Evolutionary conservation across 1,140 invertebrate species (phyloP), one percentile per base, ranked within the genome.

Genomic region (Papilio glaucus): DNA sequence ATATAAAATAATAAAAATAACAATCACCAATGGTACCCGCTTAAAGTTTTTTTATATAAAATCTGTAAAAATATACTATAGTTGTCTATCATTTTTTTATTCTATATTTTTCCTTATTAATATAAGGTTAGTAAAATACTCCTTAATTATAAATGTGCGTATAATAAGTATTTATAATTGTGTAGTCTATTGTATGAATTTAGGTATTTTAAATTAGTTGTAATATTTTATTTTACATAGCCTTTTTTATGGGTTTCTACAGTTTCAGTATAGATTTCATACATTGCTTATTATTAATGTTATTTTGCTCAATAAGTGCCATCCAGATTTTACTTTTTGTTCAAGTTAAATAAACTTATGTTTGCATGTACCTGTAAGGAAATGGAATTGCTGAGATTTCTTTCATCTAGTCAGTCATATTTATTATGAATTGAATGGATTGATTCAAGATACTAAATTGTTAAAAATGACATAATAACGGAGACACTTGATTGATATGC

Each of bases 341-440:
- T 53, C 15, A 9, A 53, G 10, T 12, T 53, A 9, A 24, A 12
- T 53, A 49, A n/a, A n/a, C n/a, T 49, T 21, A 9, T 49, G 18
- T 45, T 18, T 45, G 18, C 9, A 9, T 49, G 5, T 21, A 10
- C n/a, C n/a, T n/a, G n/a, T n/a, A n/a, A n/a, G n/a, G n/a, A n/a
- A n/a, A n/a, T 49, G 10, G 10, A 49, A 12, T 9, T 13, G 4
- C 18, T 53, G 21, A 53, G 49, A 53, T 53, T 53, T 24, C 8
- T 53, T 53, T 53, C 4, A 53, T 53, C 49, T 53, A 53, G 49
- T 53, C 49, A 24, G 49, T 24, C 18, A 53, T 21, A 24, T 10
- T 0, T 24, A 7, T 18, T 49, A 6, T 49, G 21, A 24, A 13
- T 24, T 4, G 0, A 45, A n/a, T n/a, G n/a, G n/a, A n/a, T n/a